These are phyloP conservation scores for Timema podura DNA, from an alignment of 2,888 invertebrate genomes.

Conservation along the genomic window DNA sequence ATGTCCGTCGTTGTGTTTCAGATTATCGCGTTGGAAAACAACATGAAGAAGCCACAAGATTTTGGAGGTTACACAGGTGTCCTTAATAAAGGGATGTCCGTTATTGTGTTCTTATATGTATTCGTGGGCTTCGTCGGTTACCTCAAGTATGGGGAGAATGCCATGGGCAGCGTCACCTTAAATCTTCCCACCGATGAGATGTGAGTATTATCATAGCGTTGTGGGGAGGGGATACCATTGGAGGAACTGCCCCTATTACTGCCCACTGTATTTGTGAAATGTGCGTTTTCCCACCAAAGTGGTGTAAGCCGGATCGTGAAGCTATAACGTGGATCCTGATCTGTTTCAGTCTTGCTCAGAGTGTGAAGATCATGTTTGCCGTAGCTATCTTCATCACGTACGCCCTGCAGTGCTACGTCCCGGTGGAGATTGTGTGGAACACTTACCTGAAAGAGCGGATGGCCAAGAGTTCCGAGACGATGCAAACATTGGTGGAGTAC, in stretches of 20 bases:
- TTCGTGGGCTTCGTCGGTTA: conserved; percentile 81
- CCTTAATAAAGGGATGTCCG: conserved; percentile 74
- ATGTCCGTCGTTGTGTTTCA: conserved; percentile 43
- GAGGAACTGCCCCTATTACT: too few relatives aligned
- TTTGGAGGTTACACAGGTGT: conserved; percentile 76
- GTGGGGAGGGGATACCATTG: too few relatives aligned
- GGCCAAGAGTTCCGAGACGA: conserved; percentile 42
- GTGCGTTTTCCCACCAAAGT: too few relatives aligned
- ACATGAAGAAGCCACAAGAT: conserved; percentile 77
- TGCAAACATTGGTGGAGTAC: conserved; percentile 49
- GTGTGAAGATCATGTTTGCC: conserved; percentile 59
- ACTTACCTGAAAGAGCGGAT: conserved; percentile 46
- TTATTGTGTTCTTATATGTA: conserved; percentile 73
- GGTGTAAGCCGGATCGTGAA: too few relatives aligned
- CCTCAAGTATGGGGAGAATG: conserved; percentile 66
- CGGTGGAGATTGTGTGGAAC: conserved; percentile 74
- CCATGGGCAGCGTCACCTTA: conserved; percentile 73
- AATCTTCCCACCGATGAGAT: conserved; percentile 62
- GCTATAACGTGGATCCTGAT: too few relatives aligned
- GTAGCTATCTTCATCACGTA: conserved; percentile 75
- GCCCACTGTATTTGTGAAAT: too few relatives aligned
- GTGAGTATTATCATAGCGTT: conserved; percentile 44
- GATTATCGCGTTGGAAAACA: conserved; percentile 88
- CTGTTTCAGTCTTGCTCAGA: conserved; percentile 56
- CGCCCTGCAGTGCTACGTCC: conserved; percentile 85